Base-by-base conservation (phyloP, 2,888 invertebrate species). In the Dorcus parallelipipedus region DNA sequence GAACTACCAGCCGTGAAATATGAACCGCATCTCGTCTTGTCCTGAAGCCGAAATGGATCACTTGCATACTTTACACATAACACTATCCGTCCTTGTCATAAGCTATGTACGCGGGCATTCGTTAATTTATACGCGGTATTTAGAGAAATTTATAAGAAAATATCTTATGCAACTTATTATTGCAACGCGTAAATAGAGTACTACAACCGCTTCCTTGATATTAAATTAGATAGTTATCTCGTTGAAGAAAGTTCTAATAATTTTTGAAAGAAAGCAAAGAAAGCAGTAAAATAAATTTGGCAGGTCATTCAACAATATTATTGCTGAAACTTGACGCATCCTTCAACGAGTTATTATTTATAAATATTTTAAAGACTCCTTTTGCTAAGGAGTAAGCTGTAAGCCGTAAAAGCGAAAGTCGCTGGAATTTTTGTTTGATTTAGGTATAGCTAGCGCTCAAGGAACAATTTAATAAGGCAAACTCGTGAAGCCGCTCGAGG, bases 1-100 rank as follows among this genome's bases (percentile, higher is more conserved):
- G 68, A 69, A 72, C 65, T 68, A 67, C 65, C 64, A 61, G 67
- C 67, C 73, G 73, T 74, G 74, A 74, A 74, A 74, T 74, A 73
- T 74, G 73, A 69, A 65, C 64, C 67, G 68, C 64, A 62, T 64
- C 62, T 55, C 54, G 54, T 47, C 56, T 55, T 57, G 57, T 56
- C 56, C 56, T 50, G 51, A 52, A 51, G 48, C 60, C 49, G 39
- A 52, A 58, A 62, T 55, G 56, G 55, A 62, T 56, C 61, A 45
- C 52, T 51, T 54, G 54, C 54, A 49, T 47, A 53, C 48, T 58
- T 58, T 49, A 53, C 45, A 49, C 47, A 49, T 43, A 49, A 58
- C 41, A 40, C 53, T 43, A 49, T 49, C 49, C 58, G 38, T 53
- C 48, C 58, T 43, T 42, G 52, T 58, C 52, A 53, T 23, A 41